Evolutionary conservation across 1,140 invertebrate genomes (phyloP).

Genomic region (Caenorhabditis remanei): DNA sequence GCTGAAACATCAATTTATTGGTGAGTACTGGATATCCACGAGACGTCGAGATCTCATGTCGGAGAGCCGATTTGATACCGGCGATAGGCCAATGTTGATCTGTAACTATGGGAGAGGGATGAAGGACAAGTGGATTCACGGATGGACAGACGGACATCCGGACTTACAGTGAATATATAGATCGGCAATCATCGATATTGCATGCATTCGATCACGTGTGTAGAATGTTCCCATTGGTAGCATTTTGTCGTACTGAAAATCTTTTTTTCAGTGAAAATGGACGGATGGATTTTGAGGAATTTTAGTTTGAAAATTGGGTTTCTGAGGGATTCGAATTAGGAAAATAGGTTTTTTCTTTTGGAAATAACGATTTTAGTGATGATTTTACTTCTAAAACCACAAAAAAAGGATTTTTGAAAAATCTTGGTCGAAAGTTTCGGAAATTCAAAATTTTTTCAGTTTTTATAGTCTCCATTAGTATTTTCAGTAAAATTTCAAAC

Average conservation of each 20-base stretch:
- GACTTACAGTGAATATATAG: constrained; percentile 55
- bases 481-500: too few species aligned
- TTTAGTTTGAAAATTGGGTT: neutral
- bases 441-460: too few species aligned
- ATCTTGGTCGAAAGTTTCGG: too few species aligned
- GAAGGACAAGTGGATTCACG: too few species aligned
- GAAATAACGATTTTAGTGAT: too few species aligned
- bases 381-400: too few species aligned
- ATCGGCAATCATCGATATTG: constrained; percentile 42
- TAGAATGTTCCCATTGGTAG: constrained; percentile 6
- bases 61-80: neutral
- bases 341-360: too few species aligned
- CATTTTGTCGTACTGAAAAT: constrained; percentile 57
- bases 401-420: too few species aligned
- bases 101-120: neutral
- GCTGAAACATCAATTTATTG: constrained; percentile 43
- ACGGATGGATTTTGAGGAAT: neutral
- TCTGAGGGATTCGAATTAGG: too few species aligned
- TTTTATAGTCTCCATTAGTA: too few species aligned
- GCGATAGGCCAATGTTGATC: constrained; percentile 16
- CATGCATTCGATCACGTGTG: neutral
- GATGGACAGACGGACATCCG: neutral
- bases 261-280: too few species aligned
- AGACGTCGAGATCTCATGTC: constrained; percentile 1
- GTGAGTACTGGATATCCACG: neutral